phyloP scores from a whole-genome alignment of 2,797 vertebrate genomes.

The Etheostoma perlongum region DNA sequence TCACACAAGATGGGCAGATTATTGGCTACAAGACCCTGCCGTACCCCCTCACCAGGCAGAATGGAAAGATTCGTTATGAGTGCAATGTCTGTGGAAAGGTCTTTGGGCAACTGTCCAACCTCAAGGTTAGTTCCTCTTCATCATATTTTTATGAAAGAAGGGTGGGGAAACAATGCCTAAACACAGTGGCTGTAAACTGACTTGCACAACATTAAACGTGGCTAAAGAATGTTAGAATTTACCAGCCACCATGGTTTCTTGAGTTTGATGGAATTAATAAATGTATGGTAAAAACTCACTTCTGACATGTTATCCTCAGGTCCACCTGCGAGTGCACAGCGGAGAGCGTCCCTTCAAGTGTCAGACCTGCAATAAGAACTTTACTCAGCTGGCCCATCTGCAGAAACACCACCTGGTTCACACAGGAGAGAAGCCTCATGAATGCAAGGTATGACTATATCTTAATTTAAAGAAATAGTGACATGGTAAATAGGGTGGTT shows the following conservation, averaged over 20 bases:
- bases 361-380: constrained; percentile 95
- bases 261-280: background rate
- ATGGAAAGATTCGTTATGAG: constrained; percentile 96
- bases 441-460: constrained; percentile 90
- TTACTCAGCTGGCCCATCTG: constrained; percentile 97
- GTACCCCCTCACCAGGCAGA: constrained; percentile 94
- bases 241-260: background rate
- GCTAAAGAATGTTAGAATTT: background rate
- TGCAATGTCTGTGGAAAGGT: constrained; percentile 96
- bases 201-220: background rate
- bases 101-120: constrained; percentile 96
- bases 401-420: constrained; percentile 99
- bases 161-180: background rate
- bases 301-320: constrained; percentile 79
- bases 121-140: constrained; percentile 88
- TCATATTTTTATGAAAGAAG: background rate
- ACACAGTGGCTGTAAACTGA: background rate
- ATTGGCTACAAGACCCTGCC: constrained; percentile 93
- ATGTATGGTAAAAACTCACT: background rate
- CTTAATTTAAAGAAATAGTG: background rate
- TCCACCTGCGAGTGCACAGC: constrained; percentile 96
- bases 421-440: constrained; percentile 97
- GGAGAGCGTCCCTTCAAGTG: constrained; percentile 97
- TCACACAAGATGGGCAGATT: constrained; percentile 85
- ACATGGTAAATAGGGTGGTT: background rate